phyloP scores from a whole-genome alignment of 2,888 invertebrate genomes.

The Proisotoma minuta region DNA sequence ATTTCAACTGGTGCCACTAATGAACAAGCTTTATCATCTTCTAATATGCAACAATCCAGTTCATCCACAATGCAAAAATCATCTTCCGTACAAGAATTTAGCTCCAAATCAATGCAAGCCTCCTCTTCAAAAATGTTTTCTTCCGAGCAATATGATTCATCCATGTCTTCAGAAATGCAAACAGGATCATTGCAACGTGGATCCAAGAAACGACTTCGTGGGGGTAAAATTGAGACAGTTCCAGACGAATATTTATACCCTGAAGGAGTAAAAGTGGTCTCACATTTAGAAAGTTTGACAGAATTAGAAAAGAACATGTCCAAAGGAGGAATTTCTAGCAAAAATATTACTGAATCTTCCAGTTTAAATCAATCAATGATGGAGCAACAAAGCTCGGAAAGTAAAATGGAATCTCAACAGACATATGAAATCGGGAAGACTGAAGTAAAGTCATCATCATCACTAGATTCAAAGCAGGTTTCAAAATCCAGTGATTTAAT shows the following conservation, averaged over 20 bases:
- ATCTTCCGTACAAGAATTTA: not conserved
- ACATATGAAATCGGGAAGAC: not conserved
- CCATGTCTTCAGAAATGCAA: too few relatives aligned
- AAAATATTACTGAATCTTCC: too few relatives aligned
- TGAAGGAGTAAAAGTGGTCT: conserved; percentile 26
- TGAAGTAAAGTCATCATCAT: not conserved
- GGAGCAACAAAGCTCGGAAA: too few relatives aligned
- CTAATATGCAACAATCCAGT: not conserved
- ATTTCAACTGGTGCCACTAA: conserved; percentile 3
- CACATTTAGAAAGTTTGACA: conserved; percentile 20
- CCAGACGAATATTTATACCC: conserved; percentile 39
- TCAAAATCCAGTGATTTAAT: conserved; percentile 2
- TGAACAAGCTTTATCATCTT: conserved; percentile 6
- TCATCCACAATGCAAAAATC: conserved; percentile 3
- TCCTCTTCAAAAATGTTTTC: not conserved
- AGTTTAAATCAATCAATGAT: too few relatives aligned
- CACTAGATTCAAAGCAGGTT: conserved; percentile 5
- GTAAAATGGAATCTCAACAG: not conserved
- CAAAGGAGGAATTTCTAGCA: too few relatives aligned
- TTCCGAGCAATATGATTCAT: not conserved
- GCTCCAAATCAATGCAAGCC: not conserved
- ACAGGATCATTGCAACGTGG: conserved; percentile 12
- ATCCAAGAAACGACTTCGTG: conserved; percentile 32
- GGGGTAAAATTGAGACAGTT: conserved; percentile 37
- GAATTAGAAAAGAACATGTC: conserved; percentile 19